These are phyloP conservation scores for Apamea epomidion DNA, from an alignment of 2,888 invertebrate genomes.

Conservation along the genomic window DNA sequence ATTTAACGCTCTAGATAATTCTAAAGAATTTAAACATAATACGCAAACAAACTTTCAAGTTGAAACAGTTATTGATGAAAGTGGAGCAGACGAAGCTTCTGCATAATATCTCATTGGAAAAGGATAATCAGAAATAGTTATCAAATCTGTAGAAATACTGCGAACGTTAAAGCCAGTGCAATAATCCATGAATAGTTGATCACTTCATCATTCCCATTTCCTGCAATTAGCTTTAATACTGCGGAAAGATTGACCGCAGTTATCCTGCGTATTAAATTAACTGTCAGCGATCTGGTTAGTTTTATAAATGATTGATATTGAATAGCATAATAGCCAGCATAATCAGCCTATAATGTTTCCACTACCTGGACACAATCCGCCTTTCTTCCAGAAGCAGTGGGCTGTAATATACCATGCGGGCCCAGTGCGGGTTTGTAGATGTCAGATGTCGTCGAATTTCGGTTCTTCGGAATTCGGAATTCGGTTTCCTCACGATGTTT, in stretches of 20 bases:
- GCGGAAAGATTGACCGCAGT: constrained; percentile 13
- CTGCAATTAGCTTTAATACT: constrained; percentile 37
- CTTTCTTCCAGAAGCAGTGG: not conserved
- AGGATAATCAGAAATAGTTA: constrained; percentile 11
- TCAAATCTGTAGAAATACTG: constrained; percentile 7
- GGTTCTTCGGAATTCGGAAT: no score
- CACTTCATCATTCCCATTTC: constrained; percentile 41
- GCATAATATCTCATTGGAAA: not conserved
- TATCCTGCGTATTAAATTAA: constrained; percentile 8
- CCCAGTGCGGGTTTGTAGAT: not conserved
- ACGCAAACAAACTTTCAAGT: not conserved
- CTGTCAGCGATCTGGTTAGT: not conserved
- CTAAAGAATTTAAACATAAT: not conserved
- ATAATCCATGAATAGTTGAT: constrained; percentile 6
- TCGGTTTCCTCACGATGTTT: not conserved
- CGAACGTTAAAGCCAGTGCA: not conserved
- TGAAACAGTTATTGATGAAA: not conserved
- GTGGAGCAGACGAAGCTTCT: not conserved
- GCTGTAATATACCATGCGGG: not conserved
- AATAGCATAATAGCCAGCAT: not conserved
- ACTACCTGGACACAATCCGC: not conserved
- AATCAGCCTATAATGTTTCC: not conserved
- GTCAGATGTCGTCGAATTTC: no score
- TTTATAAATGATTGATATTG: not conserved
- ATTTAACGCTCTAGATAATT: not conserved